phyloP scores from a whole-genome alignment of 2,113 vertebrate genomes.

The Apaloderma vittatum region DNA sequence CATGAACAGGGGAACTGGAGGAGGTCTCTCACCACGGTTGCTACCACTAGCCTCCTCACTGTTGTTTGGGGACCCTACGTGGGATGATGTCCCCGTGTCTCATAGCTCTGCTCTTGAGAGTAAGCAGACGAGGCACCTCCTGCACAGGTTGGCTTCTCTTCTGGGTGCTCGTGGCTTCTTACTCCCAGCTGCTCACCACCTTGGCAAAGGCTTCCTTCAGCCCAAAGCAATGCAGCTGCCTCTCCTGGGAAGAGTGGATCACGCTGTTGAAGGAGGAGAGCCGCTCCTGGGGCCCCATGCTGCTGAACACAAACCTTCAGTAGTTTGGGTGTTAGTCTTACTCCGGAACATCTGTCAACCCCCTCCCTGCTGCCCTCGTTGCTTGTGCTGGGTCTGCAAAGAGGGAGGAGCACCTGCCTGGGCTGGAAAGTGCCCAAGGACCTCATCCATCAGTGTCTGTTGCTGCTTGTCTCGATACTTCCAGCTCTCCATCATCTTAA shows the following conservation, averaged over 20 bases:
- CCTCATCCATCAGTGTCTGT: neutral
- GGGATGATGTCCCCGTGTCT: neutral
- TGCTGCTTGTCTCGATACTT: neutral
- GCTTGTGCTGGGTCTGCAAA: neutral
- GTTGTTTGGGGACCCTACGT: accelerated
- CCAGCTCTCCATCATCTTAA: neutral
- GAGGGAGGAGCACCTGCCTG: neutral
- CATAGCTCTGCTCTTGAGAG: neutral
- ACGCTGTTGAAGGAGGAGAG: neutral
- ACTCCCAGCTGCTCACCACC: accelerated
- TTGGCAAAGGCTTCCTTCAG: neutral
- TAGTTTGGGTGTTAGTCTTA: neutral
- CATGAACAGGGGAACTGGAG: accelerated
- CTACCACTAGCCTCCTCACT: neutral
- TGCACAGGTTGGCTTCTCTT: neutral
- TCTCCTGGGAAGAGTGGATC: neutral
- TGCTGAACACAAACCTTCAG: neutral
- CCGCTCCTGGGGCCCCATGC: neutral
- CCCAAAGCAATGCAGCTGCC: neutral
- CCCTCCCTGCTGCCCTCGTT: neutral
- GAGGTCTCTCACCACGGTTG: neutral
- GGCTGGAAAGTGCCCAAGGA: neutral
- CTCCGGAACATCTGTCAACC: neutral
- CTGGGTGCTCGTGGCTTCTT: neutral
- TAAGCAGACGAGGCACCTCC: neutral